phyloP scores from a whole-genome alignment of 2,113 vertebrate species.

The Colaptes auratus region DNA sequence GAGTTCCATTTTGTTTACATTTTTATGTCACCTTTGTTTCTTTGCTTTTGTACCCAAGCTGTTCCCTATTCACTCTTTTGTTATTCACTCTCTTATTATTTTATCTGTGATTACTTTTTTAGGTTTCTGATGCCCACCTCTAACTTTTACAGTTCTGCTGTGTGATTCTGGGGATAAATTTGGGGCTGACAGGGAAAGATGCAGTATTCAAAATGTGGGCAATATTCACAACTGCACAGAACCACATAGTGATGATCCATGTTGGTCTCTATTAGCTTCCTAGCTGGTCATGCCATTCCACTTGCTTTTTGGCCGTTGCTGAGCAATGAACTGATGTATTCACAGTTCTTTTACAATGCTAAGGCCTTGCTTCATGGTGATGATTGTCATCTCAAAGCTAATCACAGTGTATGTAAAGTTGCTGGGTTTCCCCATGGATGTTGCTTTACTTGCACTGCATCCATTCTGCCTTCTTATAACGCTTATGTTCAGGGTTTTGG shows the following conservation, averaged over 20 bases:
- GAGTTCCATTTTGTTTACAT: fast-evolving
- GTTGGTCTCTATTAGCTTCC: neutral
- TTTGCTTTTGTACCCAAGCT: neutral
- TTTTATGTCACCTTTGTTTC: neutral
- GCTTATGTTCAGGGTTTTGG: neutral
- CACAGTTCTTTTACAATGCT: neutral
- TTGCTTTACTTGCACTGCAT: neutral
- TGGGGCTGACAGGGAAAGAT: neutral
- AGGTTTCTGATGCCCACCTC: neutral
- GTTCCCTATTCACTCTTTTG: neutral
- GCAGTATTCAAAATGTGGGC: neutral
- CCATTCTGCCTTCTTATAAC: neutral
- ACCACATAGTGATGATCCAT: neutral
- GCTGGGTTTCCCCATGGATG: neutral
- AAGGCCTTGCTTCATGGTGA: neutral
- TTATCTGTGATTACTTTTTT: neutral
- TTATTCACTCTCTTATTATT: neutral
- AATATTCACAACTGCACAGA: neutral
- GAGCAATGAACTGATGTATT: neutral
- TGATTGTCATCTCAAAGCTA: neutral
- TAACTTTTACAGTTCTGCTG: neutral
- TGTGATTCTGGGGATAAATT: neutral
- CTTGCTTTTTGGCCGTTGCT: neutral
- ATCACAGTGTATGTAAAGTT: neutral
- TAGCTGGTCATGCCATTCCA: neutral